Evolutionary conservation across 1,140 invertebrate genomes (phyloP).

Genomic region (Lycorma delicatula): DNA sequence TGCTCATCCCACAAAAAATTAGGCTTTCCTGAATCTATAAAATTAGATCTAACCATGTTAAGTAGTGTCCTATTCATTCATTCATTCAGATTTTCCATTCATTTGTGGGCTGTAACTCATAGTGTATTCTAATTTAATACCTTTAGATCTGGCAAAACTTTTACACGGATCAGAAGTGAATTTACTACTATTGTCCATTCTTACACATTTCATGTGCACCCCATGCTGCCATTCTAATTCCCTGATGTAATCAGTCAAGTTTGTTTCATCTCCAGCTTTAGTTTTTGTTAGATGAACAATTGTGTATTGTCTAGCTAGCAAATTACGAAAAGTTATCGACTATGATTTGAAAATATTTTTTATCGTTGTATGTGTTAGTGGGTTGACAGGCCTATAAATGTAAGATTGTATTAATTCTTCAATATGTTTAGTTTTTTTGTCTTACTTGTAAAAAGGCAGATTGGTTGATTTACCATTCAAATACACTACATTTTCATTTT

Average conservation of each 20-base stretch:
- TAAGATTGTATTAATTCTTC: constrained; percentile 12
- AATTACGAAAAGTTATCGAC: constrained; percentile 11
- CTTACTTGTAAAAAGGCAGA: constrained; percentile 3
- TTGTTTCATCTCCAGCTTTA: constrained; percentile 11
- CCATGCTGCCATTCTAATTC: constrained; percentile 2
- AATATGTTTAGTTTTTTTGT: constrained; percentile 5
- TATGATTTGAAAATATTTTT: constrained; percentile 14
- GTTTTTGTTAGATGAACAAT: constrained; percentile 9
- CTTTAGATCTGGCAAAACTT: constrained; percentile 26
- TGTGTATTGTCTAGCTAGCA: too few relatives aligned
- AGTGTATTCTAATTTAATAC: constrained; percentile 31
- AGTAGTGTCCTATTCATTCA: constrained; percentile 33
- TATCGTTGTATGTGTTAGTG: background rate
- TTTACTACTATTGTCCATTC: constrained; percentile 20
- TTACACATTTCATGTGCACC: constrained; percentile 1
- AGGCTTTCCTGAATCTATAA: constrained; percentile 27
- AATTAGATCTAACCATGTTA: constrained; percentile 30
- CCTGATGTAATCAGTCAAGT: constrained; percentile 10
- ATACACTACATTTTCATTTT: background rate
- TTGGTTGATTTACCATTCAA: constrained; percentile 6
- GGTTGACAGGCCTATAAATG: constrained; percentile 5
- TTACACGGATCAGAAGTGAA: constrained; percentile 17
- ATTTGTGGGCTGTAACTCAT: constrained; percentile 30
- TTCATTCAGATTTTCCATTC: constrained; percentile 36
- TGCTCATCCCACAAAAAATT: constrained; percentile 33